A percentile compares a stretch with the other conserved stretches of the same genome.
phyloP scores from a whole-genome alignment of 2,113 vertebrate species.

The Oriolus oriolus region DNA sequence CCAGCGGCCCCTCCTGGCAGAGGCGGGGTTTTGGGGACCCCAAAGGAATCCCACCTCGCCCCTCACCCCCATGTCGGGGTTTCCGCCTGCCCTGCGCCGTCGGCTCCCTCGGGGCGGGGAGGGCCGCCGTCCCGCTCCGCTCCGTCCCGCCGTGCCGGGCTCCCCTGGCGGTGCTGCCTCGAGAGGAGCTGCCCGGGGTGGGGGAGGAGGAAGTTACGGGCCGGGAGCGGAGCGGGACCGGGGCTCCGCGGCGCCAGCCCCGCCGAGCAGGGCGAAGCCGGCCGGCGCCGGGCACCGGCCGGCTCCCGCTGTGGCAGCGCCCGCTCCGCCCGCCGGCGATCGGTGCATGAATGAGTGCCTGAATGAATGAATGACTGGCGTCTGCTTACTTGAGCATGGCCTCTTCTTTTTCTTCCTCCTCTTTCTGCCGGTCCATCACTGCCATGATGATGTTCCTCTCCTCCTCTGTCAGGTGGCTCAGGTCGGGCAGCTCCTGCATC shows the following conservation, averaged over 20 bases:
- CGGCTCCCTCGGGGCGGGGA: background rate
- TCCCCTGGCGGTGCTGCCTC: background rate
- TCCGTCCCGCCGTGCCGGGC: background rate
- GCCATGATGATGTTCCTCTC: slow-evolving; percentile 96
- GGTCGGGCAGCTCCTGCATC: slow-evolving; percentile 94
- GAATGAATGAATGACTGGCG: slow-evolving; percentile 52
- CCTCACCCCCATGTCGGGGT: background rate
- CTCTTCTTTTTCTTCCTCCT: slow-evolving; percentile 97
- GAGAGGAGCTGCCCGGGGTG: background rate
- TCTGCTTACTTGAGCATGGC: slow-evolving; percentile 97
- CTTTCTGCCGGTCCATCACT: slow-evolving; percentile 97
- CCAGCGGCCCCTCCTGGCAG: slow-evolving; percentile 32
- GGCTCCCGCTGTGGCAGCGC: background rate
- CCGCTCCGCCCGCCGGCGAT: background rate
- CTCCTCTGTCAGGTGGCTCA: slow-evolving; percentile 98
- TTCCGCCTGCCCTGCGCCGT: background rate
- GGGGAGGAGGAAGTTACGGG: background rate
- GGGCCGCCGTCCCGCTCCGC: background rate
- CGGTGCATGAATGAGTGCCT: slow-evolving; percentile 27
- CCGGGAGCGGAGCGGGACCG: background rate
- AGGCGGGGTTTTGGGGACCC: slow-evolving; percentile 8
- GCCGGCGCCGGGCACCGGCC: background rate
- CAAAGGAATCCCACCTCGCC: slow-evolving; percentile 37
- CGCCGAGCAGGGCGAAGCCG: background rate
- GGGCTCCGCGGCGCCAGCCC: background rate